These are phyloP conservation scores for Zhengitettix transpicula DNA, from an alignment of 2,888 invertebrate species.

Conservation along the genomic window DNA sequence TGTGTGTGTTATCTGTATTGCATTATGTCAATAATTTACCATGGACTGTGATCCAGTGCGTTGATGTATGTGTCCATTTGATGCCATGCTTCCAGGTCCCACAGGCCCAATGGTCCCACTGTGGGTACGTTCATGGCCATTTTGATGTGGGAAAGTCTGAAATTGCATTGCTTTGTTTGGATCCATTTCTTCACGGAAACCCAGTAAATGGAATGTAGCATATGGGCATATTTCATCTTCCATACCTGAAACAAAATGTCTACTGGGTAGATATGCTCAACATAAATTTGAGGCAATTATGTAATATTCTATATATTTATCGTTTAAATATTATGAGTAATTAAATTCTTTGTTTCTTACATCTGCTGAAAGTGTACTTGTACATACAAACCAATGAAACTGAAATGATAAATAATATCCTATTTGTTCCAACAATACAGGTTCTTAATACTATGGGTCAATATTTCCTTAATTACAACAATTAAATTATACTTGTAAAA, in stretches of 20 bases:
- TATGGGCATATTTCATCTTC: constrained; percentile 95
- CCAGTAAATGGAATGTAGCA: constrained; percentile 88
- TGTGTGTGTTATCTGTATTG: not conserved
- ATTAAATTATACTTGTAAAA: too few species aligned
- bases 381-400: too few species aligned
- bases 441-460: too few species aligned
- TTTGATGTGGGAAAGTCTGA: constrained; percentile 71
- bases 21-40: constrained; percentile 32
- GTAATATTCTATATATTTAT: too few species aligned
- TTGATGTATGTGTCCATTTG: constrained; percentile 60
- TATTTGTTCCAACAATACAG: too few species aligned
- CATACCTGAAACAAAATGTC: constrained; percentile 46
- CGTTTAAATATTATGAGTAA: too few species aligned
- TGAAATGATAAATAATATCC: too few species aligned
- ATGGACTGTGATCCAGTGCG: constrained; percentile 81
- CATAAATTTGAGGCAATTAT: not conserved
- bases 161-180: constrained; percentile 79
- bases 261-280: constrained; percentile 4
- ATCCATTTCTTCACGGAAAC: constrained; percentile 92
- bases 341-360: too few species aligned
- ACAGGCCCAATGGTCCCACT: constrained; percentile 71
- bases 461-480: too few species aligned
- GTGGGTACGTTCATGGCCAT: constrained; percentile 42
- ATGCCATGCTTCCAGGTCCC: constrained; percentile 41
- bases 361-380: too few species aligned